These are phyloP conservation scores for Drosophila ironensis DNA, from an alignment of 1,140 invertebrate genomes.

Conservation along the genomic window DNA sequence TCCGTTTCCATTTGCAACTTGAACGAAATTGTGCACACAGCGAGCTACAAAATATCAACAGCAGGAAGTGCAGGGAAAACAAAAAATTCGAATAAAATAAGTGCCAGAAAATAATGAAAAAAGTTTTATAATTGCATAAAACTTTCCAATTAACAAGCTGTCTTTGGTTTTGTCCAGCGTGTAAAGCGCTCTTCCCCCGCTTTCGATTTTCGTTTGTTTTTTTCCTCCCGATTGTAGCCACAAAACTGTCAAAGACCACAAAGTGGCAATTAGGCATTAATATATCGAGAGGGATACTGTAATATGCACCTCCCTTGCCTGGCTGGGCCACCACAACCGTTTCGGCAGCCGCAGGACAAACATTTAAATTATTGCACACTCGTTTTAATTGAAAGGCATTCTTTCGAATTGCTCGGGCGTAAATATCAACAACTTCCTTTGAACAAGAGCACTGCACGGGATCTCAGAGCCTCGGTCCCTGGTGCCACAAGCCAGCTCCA, in stretches of 20 bases:
- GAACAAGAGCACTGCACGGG: slow-evolving; percentile 39
- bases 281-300: slow-evolving; percentile 11
- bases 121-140: slow-evolving; percentile 79
- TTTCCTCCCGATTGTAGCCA: slow-evolving; percentile 10
- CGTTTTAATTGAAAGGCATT: slow-evolving; percentile 77
- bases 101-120: slow-evolving; percentile 73
- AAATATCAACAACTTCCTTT: slow-evolving; percentile 76
- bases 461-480: neutral
- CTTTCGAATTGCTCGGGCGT: slow-evolving; percentile 64
- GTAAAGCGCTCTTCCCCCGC: slow-evolving; percentile 9
- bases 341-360: slow-evolving; percentile 26
- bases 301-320: slow-evolving; percentile 3
- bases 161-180: slow-evolving; percentile 57
- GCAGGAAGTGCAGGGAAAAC: slow-evolving; percentile 16
- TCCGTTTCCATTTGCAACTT: slow-evolving; percentile 52
- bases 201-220: neutral
- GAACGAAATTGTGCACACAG: slow-evolving; percentile 56
- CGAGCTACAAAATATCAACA: slow-evolving; percentile 71
- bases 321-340: neutral
- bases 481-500: slow-evolving; percentile 13
- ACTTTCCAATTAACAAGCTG: slow-evolving; percentile 79
- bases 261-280: slow-evolving; percentile 64
- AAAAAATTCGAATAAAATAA: slow-evolving; percentile 46
- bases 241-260: slow-evolving; percentile 36
- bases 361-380: slow-evolving; percentile 57